Evolutionary conservation across 2,888 invertebrate genomes (phyloP).

Genomic region (Hydrotaea diabolus): DNA sequence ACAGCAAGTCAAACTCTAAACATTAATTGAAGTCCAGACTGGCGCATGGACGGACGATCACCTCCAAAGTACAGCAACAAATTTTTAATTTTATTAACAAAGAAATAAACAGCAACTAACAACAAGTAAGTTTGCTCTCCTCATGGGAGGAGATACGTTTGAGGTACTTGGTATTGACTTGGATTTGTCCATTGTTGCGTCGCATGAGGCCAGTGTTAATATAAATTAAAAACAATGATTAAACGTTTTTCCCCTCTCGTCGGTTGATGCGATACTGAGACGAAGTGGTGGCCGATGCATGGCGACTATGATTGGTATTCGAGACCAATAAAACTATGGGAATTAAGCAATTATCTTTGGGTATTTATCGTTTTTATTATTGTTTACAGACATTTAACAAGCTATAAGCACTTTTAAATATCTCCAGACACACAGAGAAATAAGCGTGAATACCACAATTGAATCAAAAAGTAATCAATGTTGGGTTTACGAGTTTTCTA

Average conservation of each 20-base stretch:
- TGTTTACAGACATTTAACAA: conserved; percentile 57
- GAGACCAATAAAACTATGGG: conserved; percentile 25
- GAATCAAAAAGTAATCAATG: no score
- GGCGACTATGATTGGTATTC: neutral
- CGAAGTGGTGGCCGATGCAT: neutral
- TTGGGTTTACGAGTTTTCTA: no score
- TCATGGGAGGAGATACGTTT: neutral
- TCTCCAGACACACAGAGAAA: conserved; percentile 30
- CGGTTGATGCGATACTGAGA: neutral
- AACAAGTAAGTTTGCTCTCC: neutral
- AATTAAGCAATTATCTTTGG: conserved; percentile 64
- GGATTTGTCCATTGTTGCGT: neutral
- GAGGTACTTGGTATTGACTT: neutral
- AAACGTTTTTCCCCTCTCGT: conserved; percentile 70
- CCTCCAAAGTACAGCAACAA: conserved; percentile 17
- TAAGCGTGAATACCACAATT: neutral
- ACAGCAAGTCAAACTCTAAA: conserved; percentile 29
- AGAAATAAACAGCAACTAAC: conserved; percentile 1
- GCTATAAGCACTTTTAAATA: conserved; percentile 52
- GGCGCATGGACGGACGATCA: conserved; percentile 19
- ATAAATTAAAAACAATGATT: conserved; percentile 75
- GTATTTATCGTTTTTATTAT: conserved; percentile 55
- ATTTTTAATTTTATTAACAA: conserved; percentile 31
- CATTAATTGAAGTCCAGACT: conserved; percentile 50
- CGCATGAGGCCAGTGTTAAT: conserved; percentile 34